These are phyloP conservation scores for Pyrocoelia pectoralis DNA, from an alignment of 2,888 invertebrate species.

Conservation along the genomic window DNA sequence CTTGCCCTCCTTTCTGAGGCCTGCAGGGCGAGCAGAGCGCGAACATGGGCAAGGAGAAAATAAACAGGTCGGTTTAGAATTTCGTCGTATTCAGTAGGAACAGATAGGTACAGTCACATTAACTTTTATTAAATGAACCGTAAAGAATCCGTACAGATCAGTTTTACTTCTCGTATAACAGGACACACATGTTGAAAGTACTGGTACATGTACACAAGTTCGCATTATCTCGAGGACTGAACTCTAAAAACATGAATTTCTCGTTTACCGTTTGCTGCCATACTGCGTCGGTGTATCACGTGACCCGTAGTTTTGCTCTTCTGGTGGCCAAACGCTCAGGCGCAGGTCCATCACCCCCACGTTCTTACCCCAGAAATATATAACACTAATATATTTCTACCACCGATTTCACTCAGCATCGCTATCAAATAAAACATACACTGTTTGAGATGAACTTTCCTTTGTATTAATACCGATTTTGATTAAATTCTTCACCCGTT, in stretches of 20 bases:
- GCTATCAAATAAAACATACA: slow-evolving; percentile 36
- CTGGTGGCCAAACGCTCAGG: slow-evolving; percentile 44
- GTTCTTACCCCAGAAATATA: slow-evolving; percentile 21
- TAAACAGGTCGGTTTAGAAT: slow-evolving; percentile 36
- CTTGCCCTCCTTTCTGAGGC: slow-evolving; percentile 40
- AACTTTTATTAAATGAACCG: background rate
- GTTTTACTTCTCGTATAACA: slow-evolving; percentile 11
- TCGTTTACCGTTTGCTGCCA: slow-evolving; percentile 45
- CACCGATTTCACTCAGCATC: slow-evolving; percentile 32
- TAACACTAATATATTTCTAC: slow-evolving; percentile 35
- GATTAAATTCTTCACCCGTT: slow-evolving; percentile 17
- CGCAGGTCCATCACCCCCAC: slow-evolving; percentile 37
- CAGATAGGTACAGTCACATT: slow-evolving; percentile 26
- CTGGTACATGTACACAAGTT: slow-evolving; percentile 22
- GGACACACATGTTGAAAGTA: slow-evolving; percentile 17
- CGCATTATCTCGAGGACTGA: slow-evolving; percentile 32
- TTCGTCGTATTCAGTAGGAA: slow-evolving; percentile 26
- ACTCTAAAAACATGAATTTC: slow-evolving; percentile 19
- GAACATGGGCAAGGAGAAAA: slow-evolving; percentile 31
- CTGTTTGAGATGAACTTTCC: slow-evolving; percentile 30
- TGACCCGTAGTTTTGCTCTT: slow-evolving; percentile 49
- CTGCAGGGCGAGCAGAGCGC: slow-evolving; percentile 36
- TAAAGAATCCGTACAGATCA: slow-evolving; percentile 8
- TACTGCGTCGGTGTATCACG: slow-evolving; percentile 60
- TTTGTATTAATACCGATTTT: slow-evolving; percentile 27